These are phyloP conservation scores for Neoseiulus cucumeris DNA, from an alignment of 1,140 invertebrate species.

Conservation along the genomic window DNA sequence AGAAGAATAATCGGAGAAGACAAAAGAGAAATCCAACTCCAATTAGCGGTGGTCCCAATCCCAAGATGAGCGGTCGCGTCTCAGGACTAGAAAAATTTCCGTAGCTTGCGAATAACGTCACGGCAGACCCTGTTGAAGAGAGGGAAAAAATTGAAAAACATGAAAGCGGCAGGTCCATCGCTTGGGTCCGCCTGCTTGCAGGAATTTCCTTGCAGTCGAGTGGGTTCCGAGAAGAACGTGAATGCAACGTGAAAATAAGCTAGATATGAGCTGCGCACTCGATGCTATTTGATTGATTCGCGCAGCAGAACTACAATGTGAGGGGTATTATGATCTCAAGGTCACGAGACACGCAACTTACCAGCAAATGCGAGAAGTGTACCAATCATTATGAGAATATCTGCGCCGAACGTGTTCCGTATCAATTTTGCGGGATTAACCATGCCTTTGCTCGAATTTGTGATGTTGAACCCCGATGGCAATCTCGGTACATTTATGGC, in stretches of 20 bases:
- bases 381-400: not conserved
- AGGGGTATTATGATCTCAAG: too few species aligned
- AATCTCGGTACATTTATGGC: not conserved
- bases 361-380: not conserved
- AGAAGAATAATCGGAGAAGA: not conserved
- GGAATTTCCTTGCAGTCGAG: too few species aligned
- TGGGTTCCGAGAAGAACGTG: too few species aligned
- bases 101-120: not conserved
- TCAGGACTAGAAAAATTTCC: not conserved
- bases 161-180: too few species aligned
- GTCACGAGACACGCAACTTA: not conserved
- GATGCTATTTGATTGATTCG: too few species aligned
- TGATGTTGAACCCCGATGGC: not conserved
- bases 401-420: constrained; percentile 6
- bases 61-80: not conserved
- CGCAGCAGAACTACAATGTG: too few species aligned
- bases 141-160: too few species aligned
- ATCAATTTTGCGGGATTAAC: not conserved
- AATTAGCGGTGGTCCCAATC: not conserved
- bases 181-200: too few species aligned
- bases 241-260: too few species aligned
- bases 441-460: not conserved
- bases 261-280: too few species aligned
- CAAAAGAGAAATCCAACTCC: constrained; percentile 1
- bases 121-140: not conserved